A percentile compares a stretch with the other conserved stretches of the same genome.
Evolutionary conservation across 2,113 vertebrate species (phyloP).

Genomic region (Gavialis gangeticus): DNA sequence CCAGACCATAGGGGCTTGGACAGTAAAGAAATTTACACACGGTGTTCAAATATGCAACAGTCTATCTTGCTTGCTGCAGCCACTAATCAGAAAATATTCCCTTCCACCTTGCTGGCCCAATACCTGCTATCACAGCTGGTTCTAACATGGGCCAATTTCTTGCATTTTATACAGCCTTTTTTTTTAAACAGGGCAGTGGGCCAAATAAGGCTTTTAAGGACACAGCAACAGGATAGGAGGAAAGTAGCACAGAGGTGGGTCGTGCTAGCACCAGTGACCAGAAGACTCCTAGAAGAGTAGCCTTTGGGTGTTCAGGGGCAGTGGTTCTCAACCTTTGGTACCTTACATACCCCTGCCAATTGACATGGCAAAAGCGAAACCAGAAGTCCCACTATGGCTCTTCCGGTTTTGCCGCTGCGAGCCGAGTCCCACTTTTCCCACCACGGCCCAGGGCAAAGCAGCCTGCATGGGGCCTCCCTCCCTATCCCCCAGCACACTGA

Average conservation of each 20-base stretch:
- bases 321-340: too few relatives aligned
- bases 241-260: not conserved
- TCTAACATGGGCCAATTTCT: not conserved
- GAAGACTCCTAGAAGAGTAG: not conserved
- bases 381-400: too few relatives aligned
- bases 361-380: too few relatives aligned
- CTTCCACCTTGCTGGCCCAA: not conserved
- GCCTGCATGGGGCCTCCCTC: too few relatives aligned
- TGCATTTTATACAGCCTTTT: not conserved
- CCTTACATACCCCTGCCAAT: too few relatives aligned
- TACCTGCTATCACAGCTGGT: not conserved
- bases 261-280: not conserved
- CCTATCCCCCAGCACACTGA: too few relatives aligned
- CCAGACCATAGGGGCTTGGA: too few relatives aligned
- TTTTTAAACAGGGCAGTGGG: not conserved
- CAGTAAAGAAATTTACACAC: not conserved
- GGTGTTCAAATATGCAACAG: not conserved
- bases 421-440: too few relatives aligned
- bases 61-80: not conserved
- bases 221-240: not conserved
- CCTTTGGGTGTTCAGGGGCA: not conserved
- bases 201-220: not conserved
- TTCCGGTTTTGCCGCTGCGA: too few relatives aligned
- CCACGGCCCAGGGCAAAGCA: too few relatives aligned
- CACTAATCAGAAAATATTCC: not conserved